These are phyloP conservation scores for Denticeps clupeoides DNA, from an alignment of 2,797 vertebrate species.

Conservation along the genomic window DNA sequence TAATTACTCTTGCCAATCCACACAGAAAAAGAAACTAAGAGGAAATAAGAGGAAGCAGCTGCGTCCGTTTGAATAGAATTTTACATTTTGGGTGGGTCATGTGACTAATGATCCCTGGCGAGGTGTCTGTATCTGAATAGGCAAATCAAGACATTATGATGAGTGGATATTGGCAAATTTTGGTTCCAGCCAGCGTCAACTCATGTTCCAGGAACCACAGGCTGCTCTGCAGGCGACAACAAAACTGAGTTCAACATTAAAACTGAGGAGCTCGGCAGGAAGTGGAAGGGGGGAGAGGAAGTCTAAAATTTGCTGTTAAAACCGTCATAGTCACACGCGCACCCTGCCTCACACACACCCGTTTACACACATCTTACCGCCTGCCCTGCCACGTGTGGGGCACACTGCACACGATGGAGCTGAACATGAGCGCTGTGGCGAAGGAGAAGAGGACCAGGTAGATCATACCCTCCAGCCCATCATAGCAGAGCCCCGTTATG, in stretches of 20 bases:
- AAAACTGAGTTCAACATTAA: too few relatives aligned
- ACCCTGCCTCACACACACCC: not conserved
- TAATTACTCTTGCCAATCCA: slow-evolving; percentile 3
- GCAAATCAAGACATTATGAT: too few relatives aligned
- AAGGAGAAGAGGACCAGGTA: slow-evolving; percentile 96
- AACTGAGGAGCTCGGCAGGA: too few relatives aligned
- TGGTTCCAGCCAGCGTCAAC: too few relatives aligned
- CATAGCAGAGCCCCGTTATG: slow-evolving; percentile 90
- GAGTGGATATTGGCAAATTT: too few relatives aligned
- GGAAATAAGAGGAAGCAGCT: slow-evolving; percentile 6
- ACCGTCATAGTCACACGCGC: slow-evolving; percentile 1
- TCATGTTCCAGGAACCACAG: too few relatives aligned
- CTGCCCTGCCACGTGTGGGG: slow-evolving; percentile 92
- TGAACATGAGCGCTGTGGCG: slow-evolving; percentile 97
- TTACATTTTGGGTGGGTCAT: too few relatives aligned
- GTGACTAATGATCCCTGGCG: too few relatives aligned
- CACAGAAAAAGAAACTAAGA: slow-evolving; percentile 8
- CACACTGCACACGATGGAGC: slow-evolving; percentile 86
- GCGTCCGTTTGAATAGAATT: not conserved
- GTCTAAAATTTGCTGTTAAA: too few relatives aligned
- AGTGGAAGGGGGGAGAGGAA: too few relatives aligned
- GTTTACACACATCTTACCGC: slow-evolving; percentile 62
- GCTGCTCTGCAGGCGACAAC: too few relatives aligned
- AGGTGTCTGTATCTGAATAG: too few relatives aligned
- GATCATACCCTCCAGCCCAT: slow-evolving; percentile 92